Evolutionary conservation across 2,113 vertebrate genomes (phyloP).

Genomic region (Orientallactaga bullata): DNA sequence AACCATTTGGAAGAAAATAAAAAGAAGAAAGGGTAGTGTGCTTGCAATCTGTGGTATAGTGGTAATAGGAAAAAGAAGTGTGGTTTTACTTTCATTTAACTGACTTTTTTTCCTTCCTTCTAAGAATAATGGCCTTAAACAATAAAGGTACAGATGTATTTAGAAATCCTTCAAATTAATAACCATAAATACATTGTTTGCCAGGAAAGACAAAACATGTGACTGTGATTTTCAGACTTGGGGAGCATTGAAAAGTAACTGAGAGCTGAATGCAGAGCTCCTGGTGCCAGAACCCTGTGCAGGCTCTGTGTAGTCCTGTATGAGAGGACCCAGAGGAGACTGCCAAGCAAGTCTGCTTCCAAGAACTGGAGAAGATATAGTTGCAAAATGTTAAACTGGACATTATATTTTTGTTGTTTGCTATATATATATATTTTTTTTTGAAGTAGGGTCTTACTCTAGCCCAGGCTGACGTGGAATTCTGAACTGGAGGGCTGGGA

Average conservation of each 20-base stretch:
- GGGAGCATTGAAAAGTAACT: neutral
- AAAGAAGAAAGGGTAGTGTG: neutral
- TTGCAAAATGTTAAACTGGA: neutral
- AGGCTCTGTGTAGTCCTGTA: rapidly evolving
- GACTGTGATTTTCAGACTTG: neutral
- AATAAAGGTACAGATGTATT: neutral
- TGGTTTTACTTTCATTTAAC: neutral
- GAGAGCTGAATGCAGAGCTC: neutral
- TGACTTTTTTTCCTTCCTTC: neutral
- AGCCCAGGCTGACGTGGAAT: too few relatives aligned
- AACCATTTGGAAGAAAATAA: neutral
- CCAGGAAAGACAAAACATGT: too few relatives aligned
- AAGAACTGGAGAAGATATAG: neutral
- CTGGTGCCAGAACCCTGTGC: too few relatives aligned
- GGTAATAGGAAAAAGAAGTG: neutral
- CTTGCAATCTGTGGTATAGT: neutral
- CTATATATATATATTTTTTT: too few relatives aligned
- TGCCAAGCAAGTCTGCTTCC: neutral
- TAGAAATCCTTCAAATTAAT: neutral
- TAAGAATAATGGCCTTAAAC: slow-evolving; percentile 18
- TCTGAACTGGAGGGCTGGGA: too few relatives aligned
- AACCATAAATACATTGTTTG: neutral
- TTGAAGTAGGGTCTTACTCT: too few relatives aligned
- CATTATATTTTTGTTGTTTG: too few relatives aligned
- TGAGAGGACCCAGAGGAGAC: neutral